Percentiles rank a stretch among this genome's conserved stretches.
These are phyloP conservation scores for Tetranychus truncatus DNA, from an alignment of 2,888 invertebrate genomes.

Conservation along the genomic window DNA sequence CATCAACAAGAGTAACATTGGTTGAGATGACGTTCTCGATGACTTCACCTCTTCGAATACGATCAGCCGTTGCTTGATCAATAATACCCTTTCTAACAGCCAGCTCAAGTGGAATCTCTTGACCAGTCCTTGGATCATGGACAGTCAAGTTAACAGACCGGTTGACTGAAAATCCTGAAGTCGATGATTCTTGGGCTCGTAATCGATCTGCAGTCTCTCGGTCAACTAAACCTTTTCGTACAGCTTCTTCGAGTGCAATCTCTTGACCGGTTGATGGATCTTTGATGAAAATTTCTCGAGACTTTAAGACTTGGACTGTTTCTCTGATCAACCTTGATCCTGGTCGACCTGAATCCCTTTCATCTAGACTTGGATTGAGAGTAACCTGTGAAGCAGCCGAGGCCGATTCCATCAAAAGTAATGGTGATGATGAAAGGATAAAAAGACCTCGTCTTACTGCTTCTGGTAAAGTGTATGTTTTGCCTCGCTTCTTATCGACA, in stretches of 20 bases:
- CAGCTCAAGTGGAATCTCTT: constrained; percentile 57
- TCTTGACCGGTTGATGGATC: constrained; percentile 54
- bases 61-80: constrained; percentile 29
- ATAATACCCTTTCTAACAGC: constrained; percentile 46
- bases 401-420: constrained; percentile 9
- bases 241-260: constrained; percentile 32
- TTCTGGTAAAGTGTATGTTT: constrained; percentile 43
- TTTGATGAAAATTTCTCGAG: constrained; percentile 17
- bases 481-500: constrained; percentile 61
- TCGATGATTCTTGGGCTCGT: constrained; percentile 41
- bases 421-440: constrained; percentile 13
- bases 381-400: not conserved
- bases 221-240: constrained; percentile 33
- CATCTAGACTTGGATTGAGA: not conserved
- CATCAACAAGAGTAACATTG: constrained; percentile 17
- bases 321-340: constrained; percentile 12
- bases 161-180: constrained; percentile 13
- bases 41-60: constrained; percentile 17
- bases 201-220: constrained; percentile 42
- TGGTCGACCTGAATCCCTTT: not conserved
- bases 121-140: constrained; percentile 57
- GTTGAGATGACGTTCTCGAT: constrained; percentile 18
- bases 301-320: constrained; percentile 14
- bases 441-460: constrained; percentile 42
- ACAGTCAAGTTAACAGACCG: constrained; percentile 28